These are phyloP conservation scores for Solenopsis fugax DNA, from an alignment of 1,140 invertebrate species.

Conservation along the genomic window DNA sequence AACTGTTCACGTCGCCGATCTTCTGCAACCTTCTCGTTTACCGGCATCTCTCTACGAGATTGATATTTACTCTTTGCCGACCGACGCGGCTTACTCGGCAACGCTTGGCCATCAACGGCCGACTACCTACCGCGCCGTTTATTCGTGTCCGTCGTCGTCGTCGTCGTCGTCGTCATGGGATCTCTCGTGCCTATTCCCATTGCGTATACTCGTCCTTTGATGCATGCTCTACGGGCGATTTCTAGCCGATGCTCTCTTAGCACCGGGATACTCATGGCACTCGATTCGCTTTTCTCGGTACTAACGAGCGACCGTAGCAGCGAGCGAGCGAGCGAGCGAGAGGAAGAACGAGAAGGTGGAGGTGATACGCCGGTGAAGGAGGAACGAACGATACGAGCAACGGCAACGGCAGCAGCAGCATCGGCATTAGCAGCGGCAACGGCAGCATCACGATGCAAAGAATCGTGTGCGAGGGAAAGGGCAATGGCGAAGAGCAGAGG, in stretches of 20 bases:
- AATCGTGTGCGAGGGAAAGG: constrained; percentile 73
- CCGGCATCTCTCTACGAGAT: constrained; percentile 47
- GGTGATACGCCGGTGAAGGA: constrained; percentile 57
- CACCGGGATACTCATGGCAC: constrained; percentile 17
- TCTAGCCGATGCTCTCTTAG: constrained; percentile 33
- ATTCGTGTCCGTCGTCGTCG: constrained; percentile 28
- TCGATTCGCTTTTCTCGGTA: constrained; percentile 64
- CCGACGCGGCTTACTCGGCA: constrained; percentile 18
- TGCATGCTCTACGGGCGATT: constrained; percentile 47
- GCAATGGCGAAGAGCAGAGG: constrained; percentile 76
- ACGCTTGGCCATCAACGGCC: constrained; percentile 47
- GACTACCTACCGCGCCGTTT: constrained; percentile 60
- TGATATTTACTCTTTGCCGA: constrained; percentile 51
- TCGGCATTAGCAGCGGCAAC: constrained; percentile 48
- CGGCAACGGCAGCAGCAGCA: constrained; percentile 43
- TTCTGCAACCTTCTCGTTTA: constrained; percentile 46
- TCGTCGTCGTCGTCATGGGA: constrained; percentile 30
- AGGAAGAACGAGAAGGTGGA: not conserved
- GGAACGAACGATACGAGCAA: constrained; percentile 60
- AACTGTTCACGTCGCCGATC: constrained; percentile 47
- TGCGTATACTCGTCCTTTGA: constrained; percentile 45
- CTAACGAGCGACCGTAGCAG: constrained; percentile 68
- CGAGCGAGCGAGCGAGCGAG: too few species aligned
- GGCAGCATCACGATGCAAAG: constrained; percentile 76
- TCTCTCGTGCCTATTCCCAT: constrained; percentile 48